Evolutionary conservation across 2,888 invertebrate species (phyloP).

Genomic region (Phanerotoma sp.): DNA sequence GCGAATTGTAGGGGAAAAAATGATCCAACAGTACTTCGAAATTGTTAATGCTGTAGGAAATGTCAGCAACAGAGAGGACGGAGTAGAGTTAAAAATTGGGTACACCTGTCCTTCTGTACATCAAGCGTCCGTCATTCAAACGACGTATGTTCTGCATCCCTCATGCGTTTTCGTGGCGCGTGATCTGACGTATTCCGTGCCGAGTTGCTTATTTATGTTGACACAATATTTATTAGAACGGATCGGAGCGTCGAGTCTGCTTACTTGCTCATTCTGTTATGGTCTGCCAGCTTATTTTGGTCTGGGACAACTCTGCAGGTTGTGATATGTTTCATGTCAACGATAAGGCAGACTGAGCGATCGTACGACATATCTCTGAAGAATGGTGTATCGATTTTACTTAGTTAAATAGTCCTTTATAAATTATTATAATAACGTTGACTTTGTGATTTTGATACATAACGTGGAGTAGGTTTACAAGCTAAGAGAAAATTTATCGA

Average conservation of each 20-base stretch:
- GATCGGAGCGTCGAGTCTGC: slow-evolving; percentile 47
- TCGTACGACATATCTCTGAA: not conserved
- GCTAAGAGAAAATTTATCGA: too few relatives aligned
- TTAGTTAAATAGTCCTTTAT: not conserved
- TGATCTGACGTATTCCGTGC: slow-evolving; percentile 15
- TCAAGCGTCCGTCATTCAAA: slow-evolving; percentile 52
- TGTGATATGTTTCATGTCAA: not conserved
- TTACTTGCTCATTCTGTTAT: slow-evolving; percentile 41
- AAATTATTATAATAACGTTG: too few relatives aligned
- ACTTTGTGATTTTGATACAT: too few relatives aligned
- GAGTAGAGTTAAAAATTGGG: slow-evolving; percentile 36
- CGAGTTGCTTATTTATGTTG: slow-evolving; percentile 55
- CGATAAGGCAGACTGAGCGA: not conserved
- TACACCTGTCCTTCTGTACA: slow-evolving; percentile 55
- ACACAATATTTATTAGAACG: slow-evolving; percentile 58
- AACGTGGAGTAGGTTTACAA: too few relatives aligned
- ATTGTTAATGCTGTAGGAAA: too few relatives aligned
- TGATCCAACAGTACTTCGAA: too few relatives aligned
- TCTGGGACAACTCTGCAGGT: slow-evolving; percentile 11
- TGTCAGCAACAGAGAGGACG: too few relatives aligned
- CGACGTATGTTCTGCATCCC: slow-evolving; percentile 38
- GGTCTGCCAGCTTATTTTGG: slow-evolving; percentile 42
- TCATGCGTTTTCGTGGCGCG: slow-evolving; percentile 6
- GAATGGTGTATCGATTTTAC: slow-evolving; percentile 2
- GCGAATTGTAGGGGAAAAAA: too few relatives aligned